Conservation (phyloP, 2,113 vertebrate genomes). For the Baryphthengus martii region DNA sequence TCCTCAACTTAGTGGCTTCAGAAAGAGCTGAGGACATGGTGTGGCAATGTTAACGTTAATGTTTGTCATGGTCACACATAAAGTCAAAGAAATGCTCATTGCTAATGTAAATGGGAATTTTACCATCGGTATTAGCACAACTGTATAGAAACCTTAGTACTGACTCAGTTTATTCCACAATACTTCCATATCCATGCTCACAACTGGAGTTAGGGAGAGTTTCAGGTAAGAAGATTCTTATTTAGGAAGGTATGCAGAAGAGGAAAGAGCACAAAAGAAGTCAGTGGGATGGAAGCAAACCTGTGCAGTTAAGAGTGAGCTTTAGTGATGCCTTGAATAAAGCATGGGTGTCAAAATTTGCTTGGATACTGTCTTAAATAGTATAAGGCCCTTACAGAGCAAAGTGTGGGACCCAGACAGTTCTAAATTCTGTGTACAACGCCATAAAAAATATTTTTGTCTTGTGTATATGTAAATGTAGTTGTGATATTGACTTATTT, state of each 20-base stretch:
- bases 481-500: conserved; percentile 48
- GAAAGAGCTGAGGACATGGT: neutral
- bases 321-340: neutral
- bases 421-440: neutral
- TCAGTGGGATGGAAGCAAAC: neutral
- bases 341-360: neutral
- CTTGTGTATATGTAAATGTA: conserved; percentile 49
- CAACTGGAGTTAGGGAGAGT: neutral
- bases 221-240: neutral
- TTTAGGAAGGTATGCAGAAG: neutral
- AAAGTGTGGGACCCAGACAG: neutral
- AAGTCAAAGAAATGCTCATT: neutral
- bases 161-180: neutral
- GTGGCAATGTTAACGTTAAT: neutral
- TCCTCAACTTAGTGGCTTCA: neutral
- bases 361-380: neutral
- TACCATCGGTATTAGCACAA: neutral
- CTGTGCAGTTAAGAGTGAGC: neutral
- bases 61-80: neutral
- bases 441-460: neutral
- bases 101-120: neutral
- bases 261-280: neutral
- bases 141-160: neutral
- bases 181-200: neutral
- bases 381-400: neutral